phyloP scores from a whole-genome alignment of 1,140 invertebrate genomes.

The Trissolcus basalis region DNA sequence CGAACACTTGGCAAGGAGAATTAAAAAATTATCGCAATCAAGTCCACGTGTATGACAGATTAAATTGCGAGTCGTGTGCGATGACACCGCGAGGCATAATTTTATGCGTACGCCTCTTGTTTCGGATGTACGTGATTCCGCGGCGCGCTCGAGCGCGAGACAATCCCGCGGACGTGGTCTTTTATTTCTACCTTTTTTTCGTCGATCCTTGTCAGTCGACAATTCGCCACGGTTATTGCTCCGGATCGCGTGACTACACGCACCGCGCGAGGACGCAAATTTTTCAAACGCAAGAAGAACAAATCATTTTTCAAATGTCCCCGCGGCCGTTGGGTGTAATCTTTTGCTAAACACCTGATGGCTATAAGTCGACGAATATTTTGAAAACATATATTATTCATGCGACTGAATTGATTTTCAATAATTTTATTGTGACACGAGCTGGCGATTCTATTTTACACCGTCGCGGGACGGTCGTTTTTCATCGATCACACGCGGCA shows the following conservation, averaged over 20 bases:
- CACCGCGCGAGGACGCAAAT: constrained; percentile 22
- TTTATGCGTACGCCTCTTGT: constrained; percentile 55
- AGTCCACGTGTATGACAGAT: constrained; percentile 24
- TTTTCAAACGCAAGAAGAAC: constrained; percentile 5
- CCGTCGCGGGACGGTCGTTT: no score
- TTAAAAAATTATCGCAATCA: constrained; percentile 43
- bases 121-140: constrained; percentile 59
- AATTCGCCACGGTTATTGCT: constrained; percentile 64
- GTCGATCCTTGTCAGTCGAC: neutral
- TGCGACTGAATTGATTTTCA: no score
- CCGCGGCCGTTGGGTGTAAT: no score
- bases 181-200: constrained; percentile 12
- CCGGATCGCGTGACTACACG: constrained; percentile 60
- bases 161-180: constrained; percentile 52
- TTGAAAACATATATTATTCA: no score
- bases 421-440: no score
- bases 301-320: no score
- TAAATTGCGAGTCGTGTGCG: constrained; percentile 22
- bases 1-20: constrained; percentile 30
- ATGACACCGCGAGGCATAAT: constrained; percentile 34
- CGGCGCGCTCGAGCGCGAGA: constrained; percentile 57
- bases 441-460: no score
- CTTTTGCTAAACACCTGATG: no score
- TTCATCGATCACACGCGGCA: no score
- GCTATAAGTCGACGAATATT: no score